These are phyloP conservation scores for Zaprionus obscuricornis DNA, from an alignment of 2,888 invertebrate genomes.

Conservation along the genomic window DNA sequence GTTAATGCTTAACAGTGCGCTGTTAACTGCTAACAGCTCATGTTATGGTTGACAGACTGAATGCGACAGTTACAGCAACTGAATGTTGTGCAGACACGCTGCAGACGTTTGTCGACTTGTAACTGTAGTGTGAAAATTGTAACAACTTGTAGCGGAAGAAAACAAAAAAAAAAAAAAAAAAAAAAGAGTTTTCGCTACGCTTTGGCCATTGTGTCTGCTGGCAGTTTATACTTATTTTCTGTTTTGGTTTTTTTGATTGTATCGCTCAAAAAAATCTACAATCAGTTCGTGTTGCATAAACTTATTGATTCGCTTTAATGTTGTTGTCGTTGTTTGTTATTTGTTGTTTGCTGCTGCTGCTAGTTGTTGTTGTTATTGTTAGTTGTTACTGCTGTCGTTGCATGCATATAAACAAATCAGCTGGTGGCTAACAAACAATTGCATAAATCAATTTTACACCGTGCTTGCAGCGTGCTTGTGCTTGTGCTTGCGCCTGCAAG, in stretches of 20 bases:
- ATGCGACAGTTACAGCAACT: background rate
- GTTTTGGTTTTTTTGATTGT: conserved; percentile 52
- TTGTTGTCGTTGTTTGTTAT: conserved; percentile 14
- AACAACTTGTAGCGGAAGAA: conserved; percentile 67
- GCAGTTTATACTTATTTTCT: conserved; percentile 21
- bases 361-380: conserved; percentile 33
- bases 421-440: conserved; percentile 71
- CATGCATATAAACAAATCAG: conserved; percentile 74
- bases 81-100: no score
- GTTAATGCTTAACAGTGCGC: conserved; percentile 21
- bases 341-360: conserved; percentile 10
- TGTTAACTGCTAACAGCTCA: background rate
- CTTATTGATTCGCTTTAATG: conserved; percentile 68
- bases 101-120: no score
- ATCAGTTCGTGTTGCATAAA: conserved; percentile 70
- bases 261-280: conserved; percentile 56
- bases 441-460: conserved; percentile 76
- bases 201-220: conserved; percentile 58
- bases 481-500: conserved; percentile 11
- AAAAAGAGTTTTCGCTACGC: background rate
- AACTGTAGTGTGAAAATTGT: conserved; percentile 30
- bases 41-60: conserved; percentile 7
- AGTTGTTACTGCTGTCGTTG: conserved; percentile 51
- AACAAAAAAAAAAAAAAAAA: conserved; percentile 1
- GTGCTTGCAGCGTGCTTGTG: conserved; percentile 1